These are phyloP conservation scores for Colletes collaris DNA, from an alignment of 2,888 invertebrate genomes.

Conservation along the genomic window DNA sequence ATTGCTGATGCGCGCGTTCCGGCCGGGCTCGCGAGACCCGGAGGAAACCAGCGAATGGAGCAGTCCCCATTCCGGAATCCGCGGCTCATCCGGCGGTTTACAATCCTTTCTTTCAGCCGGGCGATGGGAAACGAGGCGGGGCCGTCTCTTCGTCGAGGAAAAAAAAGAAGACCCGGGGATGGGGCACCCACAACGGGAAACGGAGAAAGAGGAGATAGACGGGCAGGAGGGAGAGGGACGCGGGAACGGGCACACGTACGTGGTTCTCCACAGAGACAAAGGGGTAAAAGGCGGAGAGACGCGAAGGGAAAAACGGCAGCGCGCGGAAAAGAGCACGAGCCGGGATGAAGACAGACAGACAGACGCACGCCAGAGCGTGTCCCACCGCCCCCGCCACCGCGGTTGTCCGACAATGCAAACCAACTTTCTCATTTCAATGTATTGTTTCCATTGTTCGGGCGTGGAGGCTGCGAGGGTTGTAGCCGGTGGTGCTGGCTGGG, in stretches of 20 bases:
- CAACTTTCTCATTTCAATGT: conserved; percentile 81
- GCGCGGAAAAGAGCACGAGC: conserved; percentile 20
- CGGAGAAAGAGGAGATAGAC: background rate
- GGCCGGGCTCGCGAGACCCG: conserved; percentile 16
- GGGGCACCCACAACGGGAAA: background rate
- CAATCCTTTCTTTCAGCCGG: conserved; percentile 70
- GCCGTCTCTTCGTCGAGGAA: conserved; percentile 27
- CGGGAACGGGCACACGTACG: conserved; percentile 49
- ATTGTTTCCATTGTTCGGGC: conserved; percentile 78
- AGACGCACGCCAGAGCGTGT: conserved; percentile 34
- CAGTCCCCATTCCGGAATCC: conserved; percentile 73
- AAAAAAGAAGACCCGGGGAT: conserved; percentile 6
- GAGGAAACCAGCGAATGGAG: conserved; percentile 66
- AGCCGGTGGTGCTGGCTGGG: conserved; percentile 39
- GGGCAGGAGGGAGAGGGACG: conserved; percentile 1
- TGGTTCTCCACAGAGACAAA: conserved; percentile 41
- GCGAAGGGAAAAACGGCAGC: conserved; percentile 27
- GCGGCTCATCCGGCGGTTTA: conserved; percentile 72
- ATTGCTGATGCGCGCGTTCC: conserved; percentile 64
- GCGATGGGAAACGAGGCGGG: conserved; percentile 58
- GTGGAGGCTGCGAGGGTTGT: conserved; percentile 57
- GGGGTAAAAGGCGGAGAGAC: conserved; percentile 44
- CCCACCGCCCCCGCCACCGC: conserved; percentile 43
- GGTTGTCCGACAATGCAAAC: conserved; percentile 80
- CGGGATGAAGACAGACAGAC: conserved; percentile 47